Evolutionary conservation across 2,113 vertebrate genomes (phyloP), one percentile per base, ranked within the genome.

Genomic region (Himantopus leucocephalus): DNA sequence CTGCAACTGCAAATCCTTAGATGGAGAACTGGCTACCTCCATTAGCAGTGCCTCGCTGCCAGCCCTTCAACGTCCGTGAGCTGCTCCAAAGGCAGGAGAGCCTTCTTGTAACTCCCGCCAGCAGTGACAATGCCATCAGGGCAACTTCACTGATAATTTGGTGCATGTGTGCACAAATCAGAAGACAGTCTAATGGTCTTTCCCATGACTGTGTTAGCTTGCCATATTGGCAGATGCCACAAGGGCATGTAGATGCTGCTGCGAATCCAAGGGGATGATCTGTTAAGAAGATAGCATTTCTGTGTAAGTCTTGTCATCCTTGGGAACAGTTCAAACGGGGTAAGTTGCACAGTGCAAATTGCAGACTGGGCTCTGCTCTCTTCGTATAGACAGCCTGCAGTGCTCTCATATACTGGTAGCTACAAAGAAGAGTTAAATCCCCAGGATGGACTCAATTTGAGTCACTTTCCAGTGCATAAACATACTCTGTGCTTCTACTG

Each of bases 71-170:
- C 0, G 0, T 43, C 68, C 60, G 53, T 30, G 30, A 32, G 26
- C 39, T 48, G 14, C 84, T 94, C 62, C 55, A 73, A 63, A n/a
- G 26, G 27, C 53, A 73, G 74, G 66, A 67, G 29, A 58, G 37
- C 71, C 59, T 79, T 78, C 48, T 88, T 9, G 53, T 90, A 21
- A 34, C 41, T 91, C 50, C 41, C 41, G 47, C 8, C 72, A 88
- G 72, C 64, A 88, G 76, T 0, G 1, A 2, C 6, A 18, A 64
- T 78, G 37, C 43, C 60, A 62, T 45, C 75, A 34, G 0, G 0
- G 68, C 47, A 58, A 2, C 35, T 56, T 60, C 1, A 2, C 47
- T 62, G 53, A 27, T 75, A 12, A 30, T 58, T 39, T 50, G 43
- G 29, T 68, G 17, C 9, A 1, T 5, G 12, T 18, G 21, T 75